phyloP scores from a whole-genome alignment of 2,888 invertebrate genomes.

The Plebejus melissa region DNA sequence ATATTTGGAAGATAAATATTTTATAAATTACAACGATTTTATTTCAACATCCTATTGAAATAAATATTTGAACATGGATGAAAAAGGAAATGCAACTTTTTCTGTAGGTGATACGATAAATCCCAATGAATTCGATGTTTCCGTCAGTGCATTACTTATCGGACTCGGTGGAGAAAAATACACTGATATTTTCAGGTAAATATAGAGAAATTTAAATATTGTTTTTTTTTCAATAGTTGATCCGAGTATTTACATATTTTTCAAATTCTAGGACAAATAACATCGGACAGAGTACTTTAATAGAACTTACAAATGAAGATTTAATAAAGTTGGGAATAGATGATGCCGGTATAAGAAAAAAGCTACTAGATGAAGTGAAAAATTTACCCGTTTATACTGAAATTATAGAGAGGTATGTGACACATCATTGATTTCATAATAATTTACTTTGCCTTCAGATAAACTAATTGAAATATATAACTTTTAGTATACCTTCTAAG shows the following conservation, averaged over 20 bases:
- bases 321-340: constrained; percentile 63
- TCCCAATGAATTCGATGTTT: constrained; percentile 62
- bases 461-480: background rate
- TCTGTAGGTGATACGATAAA: constrained; percentile 47
- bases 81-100: constrained; percentile 33
- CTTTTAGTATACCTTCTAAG: constrained; percentile 30
- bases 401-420: constrained; percentile 36
- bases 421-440: background rate
- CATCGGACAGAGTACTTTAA: constrained; percentile 64
- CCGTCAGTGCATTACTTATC: constrained; percentile 59
- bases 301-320: constrained; percentile 66
- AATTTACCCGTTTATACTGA: constrained; percentile 64
- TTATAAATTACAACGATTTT: background rate
- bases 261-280: constrained; percentile 54
- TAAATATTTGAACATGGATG: constrained; percentile 29
- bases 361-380: constrained; percentile 59
- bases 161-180: constrained; percentile 67
- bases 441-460: background rate
- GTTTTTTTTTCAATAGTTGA: background rate
- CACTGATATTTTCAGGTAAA: constrained; percentile 64
- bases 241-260: background rate
- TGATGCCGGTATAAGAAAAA: constrained; percentile 53
- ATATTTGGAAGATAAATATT: background rate
- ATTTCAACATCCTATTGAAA: background rate
- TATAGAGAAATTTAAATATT: background rate